Base-by-base conservation (phyloP, 2,888 invertebrate genomes). In the Limnephilus auricula region DNA sequence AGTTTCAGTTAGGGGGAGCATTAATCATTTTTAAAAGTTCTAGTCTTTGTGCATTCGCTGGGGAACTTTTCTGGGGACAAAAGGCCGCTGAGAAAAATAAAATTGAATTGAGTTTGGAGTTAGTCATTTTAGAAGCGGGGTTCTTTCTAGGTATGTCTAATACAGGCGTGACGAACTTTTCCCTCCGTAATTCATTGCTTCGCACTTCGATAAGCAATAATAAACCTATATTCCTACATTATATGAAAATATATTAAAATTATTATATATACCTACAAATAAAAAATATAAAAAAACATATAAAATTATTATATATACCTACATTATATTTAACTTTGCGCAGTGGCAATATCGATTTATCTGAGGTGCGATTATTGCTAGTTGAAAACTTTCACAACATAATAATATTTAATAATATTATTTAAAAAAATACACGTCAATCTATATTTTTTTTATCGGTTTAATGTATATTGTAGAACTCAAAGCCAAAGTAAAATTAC, bases 331-430 rank as follows among this genome's bases (percentile, higher is more conserved):
- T n/a, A n/a, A n/a, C n/a, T n/a, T n/a, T n/a, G n/a, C n/a, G n/a
- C n/a, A n/a, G n/a, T n/a, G n/a, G n/a, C n/a, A n/a, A n/a, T n/a
- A n/a, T n/a, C n/a, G n/a, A n/a, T 97, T 96, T 96, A 97, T 97
- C 97, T 97, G 98, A 97, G 97, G 97, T 97, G 97, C 97, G 97
- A 97, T 97, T 97, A 98, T 98, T 98, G 98, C 98, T 98, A 98
- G 97, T 98, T 98, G 98, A 98, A 98, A 98, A 98, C 98, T 97
- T 97, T 97, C n/a, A n/a, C n/a, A n/a, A n/a, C n/a, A n/a, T n/a
- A n/a, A n/a, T n/a, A n/a, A n/a, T n/a, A n/a, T n/a, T n/a, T n/a
- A n/a, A n/a, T n/a, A n/a, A n/a, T n/a, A n/a, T n/a, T n/a, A n/a
- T n/a, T n/a, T n/a, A n/a, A n/a, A n/a, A n/a, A n/a, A n/a, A n/a